phyloP scores from a whole-genome alignment of 2,113 vertebrate genomes.

The Polypterus bichir region DNA sequence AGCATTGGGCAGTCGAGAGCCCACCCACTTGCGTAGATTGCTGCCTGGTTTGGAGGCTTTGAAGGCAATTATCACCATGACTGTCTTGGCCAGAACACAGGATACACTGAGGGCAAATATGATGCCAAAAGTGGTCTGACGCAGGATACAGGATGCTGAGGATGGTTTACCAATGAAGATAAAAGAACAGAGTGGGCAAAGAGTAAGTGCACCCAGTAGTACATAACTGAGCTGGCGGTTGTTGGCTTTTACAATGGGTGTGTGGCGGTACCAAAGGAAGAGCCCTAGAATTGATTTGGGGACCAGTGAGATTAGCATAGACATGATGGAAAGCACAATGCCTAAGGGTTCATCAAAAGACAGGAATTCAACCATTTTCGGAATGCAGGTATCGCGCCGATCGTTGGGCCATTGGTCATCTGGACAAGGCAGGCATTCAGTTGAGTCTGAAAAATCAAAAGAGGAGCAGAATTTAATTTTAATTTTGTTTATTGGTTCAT shows the following conservation, averaged over 20 bases:
- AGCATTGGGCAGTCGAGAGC: neutral
- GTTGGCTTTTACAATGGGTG: constrained; percentile 9
- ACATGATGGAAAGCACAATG: too few species aligned
- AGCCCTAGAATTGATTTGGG: too few species aligned
- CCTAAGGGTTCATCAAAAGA: too few species aligned
- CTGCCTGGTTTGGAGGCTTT: constrained; percentile 7
- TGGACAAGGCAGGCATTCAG: constrained; percentile 27
- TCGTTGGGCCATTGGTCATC: constrained; percentile 19
- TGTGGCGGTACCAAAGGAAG: too few species aligned
- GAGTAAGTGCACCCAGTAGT: constrained; percentile 16
- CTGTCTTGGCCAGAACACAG: constrained; percentile 31
- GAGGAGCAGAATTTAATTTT: too few species aligned
- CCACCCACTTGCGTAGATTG: constrained; percentile 2
- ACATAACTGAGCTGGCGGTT: neutral
- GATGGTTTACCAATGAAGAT: constrained; percentile 37
- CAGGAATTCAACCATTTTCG: constrained; percentile 18
- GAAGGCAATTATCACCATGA: constrained; percentile 16
- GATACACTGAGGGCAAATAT: constrained; percentile 32
- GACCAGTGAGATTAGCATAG: too few species aligned
- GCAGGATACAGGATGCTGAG: constrained; percentile 43
- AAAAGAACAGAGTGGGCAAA: constrained; percentile 35
- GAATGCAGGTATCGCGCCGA: constrained; percentile 10
- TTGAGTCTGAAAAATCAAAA: constrained; percentile 19
- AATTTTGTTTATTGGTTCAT: too few species aligned
- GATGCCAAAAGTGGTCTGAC: constrained; percentile 29